Base-by-base conservation (phyloP, 2,797 vertebrate genomes). In the Sitta carolinensis region DNA sequence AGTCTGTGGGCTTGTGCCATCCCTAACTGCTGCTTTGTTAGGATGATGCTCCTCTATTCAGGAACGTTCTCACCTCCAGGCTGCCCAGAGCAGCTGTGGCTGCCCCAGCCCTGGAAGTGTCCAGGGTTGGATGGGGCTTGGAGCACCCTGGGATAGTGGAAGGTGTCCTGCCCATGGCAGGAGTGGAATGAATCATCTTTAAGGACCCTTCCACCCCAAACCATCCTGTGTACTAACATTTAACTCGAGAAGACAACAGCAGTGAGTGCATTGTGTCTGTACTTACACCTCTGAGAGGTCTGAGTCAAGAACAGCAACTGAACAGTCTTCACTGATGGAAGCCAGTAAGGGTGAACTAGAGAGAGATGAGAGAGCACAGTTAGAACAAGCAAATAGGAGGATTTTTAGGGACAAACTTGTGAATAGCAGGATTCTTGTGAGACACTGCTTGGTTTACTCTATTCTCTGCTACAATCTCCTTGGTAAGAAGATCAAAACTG, bases 241-340 rank as follows among this genome's bases (percentile, higher is more conserved):
- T 30, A 78, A 61, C 17, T 58, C 19, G 45, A 5, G 21, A 36
- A 57, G 32, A 64, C 20, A 73, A 11, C 5, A 54, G 36, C 5
- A 76, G 21, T 13, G 42, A 82, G 16, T 4, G 19, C 7, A 17
- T 26, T 81, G 27, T 36, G 36, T 17, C 42, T 69, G 59, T 93
- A 98, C 99, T 99, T 97, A 99, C 99, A 99, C 97, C 98, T 99
- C 98, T 17, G 95, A 97, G 63, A 99, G 97, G 48, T 98, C 97
- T 4, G 98, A 95, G 85, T 99, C 98, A 94, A 99, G 92, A 84
- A 99, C 99, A n/a, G 98, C 98, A 20, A 99, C 96, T 5, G 98
- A 98, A 91, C 99, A 99, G 96, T 99, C 99, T 91, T 99, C 98
- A 90, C 99, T 99, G 83, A 99, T 92, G 15, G 99, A 98, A 72